Conservation (phyloP, 37 sponge, comb jelly and placozoan genomes). For the Halichondria panicea region DNA sequence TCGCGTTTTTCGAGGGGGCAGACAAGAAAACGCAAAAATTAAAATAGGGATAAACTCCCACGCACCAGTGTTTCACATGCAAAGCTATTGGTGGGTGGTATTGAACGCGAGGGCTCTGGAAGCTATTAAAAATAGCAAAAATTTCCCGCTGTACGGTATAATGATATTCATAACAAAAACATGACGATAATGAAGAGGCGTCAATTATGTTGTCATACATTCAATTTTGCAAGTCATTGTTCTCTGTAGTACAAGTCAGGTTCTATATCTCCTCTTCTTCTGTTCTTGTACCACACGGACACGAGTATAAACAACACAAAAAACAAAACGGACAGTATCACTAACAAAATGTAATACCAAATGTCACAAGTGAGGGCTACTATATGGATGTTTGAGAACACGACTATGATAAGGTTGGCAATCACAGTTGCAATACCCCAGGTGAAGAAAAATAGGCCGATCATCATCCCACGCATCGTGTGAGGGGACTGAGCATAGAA, state of each 20-base stretch:
- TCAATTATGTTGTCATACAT: no score
- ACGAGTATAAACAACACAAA: background rate
- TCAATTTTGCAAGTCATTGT: no score
- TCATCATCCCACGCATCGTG: conserved; percentile 48
- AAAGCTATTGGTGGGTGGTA: no score
- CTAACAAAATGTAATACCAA: conserved; percentile 21
- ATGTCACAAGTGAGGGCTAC: background rate
- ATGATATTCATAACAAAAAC: no score
- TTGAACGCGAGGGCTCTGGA: no score
- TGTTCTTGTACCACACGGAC: conserved; percentile 19
- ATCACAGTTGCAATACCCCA: conserved; percentile 13
- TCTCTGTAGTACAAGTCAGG: conserved; percentile 8
- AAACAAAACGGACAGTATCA: background rate
- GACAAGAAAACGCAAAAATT: no score
- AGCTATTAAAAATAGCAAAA: no score
- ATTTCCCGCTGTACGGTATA: no score
- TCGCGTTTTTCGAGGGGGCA: no score
- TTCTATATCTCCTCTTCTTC: conserved; percentile 10
- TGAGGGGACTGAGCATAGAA: conserved; percentile 56
- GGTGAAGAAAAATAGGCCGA: conserved; percentile 50
- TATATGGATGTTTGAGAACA: background rate
- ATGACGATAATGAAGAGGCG: no score
- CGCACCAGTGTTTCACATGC: no score
- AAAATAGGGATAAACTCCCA: no score
- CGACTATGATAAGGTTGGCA: background rate